A percentile compares a stretch with the other conserved stretches of the same genome.
Conservation (phyloP, 2,888 invertebrate species). For the Heliothis peltigera region DNA sequence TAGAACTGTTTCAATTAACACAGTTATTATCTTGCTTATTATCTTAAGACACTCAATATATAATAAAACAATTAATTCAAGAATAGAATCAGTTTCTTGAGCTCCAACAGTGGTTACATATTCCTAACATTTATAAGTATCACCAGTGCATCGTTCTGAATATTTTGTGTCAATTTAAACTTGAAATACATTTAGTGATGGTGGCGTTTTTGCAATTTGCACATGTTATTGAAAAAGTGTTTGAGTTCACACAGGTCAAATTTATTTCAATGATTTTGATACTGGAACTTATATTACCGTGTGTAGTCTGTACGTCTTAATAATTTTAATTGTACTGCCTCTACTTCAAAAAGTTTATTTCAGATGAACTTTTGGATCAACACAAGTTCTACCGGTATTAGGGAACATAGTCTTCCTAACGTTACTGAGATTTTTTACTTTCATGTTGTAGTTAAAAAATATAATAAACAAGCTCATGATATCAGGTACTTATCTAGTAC, state of each 20-base stretch:
- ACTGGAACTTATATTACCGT: too few species aligned
- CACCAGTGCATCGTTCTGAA: conserved; percentile 6
- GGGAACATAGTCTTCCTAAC: too few species aligned
- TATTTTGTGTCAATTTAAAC: conserved; percentile 4
- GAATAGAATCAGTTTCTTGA: conserved; percentile 7
- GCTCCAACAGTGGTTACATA: conserved; percentile 3
- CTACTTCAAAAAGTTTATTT: too few species aligned
- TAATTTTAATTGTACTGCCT: too few species aligned
- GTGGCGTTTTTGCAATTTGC: conserved; percentile 43
- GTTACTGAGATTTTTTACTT: too few species aligned
- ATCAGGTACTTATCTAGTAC: too few species aligned
- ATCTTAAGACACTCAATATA: conserved; percentile 34
- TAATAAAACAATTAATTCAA: conserved; percentile 3
- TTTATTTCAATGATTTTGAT: neutral
- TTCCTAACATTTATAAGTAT: neutral
- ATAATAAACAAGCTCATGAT: too few species aligned
- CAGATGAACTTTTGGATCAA: too few species aligned
- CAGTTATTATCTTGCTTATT: conserved; percentile 21
- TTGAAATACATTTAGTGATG: conserved; percentile 23
- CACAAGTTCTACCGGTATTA: too few species aligned
- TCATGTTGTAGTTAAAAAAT: too few species aligned
- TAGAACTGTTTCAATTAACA: conserved; percentile 22
- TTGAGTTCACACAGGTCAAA: conserved; percentile 39
- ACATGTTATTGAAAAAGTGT: conserved; percentile 20
- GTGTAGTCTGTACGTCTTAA: too few species aligned